Base-by-base conservation (phyloP, 2,888 invertebrate genomes). In the Ormyrus labotus region DNA sequence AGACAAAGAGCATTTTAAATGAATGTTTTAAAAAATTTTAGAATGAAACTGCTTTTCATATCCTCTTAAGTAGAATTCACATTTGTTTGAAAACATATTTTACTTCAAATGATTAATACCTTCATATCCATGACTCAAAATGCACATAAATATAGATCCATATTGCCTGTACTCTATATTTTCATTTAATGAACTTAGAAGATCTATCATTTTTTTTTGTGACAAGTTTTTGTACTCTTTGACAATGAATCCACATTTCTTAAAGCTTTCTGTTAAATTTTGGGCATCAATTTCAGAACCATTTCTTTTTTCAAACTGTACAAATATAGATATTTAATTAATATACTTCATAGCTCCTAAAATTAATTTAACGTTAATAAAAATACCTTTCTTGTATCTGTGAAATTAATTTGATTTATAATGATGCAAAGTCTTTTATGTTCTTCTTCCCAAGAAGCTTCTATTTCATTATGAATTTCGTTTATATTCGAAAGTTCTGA, bases 71-170 rank as follows among this genome's bases (percentile, higher is more conserved):
- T 34, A 34, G 34, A 34, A 34, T 34, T 34, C 4, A 34, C 34
- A 34, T 34, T 34, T 0, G 34, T 34, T 34, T 4, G 34, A 4
- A 34, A 34, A 34, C 34, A 34, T 34, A 34, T 4, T 34, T 34
- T 34, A 34, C 34, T 34, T 34, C 34, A 34, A 34, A 34, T 34
- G 34, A 34, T 34, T 34, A 34, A 34, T 80, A 81, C 82, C 82
- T 76, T 75, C 19, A 10, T 19, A 70, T 3, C 81, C 81, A 78
- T 82, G 81, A 53, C 81, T 81, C 8, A 82, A 13, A 48, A 82
- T 81, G 50, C 68, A 78, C 8, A 82, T 50, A 55, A 82, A 78
- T 9, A 82, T 82, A 11, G 55, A 61, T 67, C 73, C 70, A 73
- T 79, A 82, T 19, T 69, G 50, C 5, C 19, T 63, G 10, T 81